Evolutionary conservation across 2,113 vertebrate genomes (phyloP).

Genomic region (Potamarius usumacintae): DNA sequence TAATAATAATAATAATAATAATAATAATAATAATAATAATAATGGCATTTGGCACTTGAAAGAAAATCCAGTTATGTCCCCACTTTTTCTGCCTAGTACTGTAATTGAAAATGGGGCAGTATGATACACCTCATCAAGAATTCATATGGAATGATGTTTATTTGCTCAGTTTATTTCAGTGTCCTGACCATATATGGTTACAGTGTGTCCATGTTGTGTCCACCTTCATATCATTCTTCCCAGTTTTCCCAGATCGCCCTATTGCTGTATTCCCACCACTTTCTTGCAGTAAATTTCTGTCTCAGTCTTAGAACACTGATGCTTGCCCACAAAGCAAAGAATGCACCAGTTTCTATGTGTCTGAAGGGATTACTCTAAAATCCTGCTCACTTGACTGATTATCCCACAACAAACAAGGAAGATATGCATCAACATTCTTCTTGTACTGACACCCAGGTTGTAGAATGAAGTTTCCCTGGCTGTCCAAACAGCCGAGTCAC

Average conservation of each 20-base stretch:
- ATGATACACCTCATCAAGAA: neutral
- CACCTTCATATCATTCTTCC: neutral
- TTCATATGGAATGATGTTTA: neutral
- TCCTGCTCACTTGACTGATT: neutral
- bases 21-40: neutral
- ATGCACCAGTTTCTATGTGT: neutral
- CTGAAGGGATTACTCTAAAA: neutral
- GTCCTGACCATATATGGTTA: neutral
- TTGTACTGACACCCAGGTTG: neutral
- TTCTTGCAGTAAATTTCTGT: neutral
- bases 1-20: neutral
- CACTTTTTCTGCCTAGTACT: neutral
- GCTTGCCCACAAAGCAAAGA: neutral
- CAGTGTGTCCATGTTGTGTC: neutral
- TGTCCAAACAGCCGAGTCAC: neutral
- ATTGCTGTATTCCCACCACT: neutral
- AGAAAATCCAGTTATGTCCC: neutral
- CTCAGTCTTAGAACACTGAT: neutral
- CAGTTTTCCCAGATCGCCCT: neutral
- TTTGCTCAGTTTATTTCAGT: neutral
- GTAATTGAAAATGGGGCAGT: neutral
- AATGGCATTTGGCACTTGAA: neutral
- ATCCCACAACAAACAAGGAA: neutral
- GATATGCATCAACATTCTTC: neutral
- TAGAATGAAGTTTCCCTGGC: neutral